Conservation (phyloP, 2,797 vertebrate species). For the Tadarida brasiliensis region DNA sequence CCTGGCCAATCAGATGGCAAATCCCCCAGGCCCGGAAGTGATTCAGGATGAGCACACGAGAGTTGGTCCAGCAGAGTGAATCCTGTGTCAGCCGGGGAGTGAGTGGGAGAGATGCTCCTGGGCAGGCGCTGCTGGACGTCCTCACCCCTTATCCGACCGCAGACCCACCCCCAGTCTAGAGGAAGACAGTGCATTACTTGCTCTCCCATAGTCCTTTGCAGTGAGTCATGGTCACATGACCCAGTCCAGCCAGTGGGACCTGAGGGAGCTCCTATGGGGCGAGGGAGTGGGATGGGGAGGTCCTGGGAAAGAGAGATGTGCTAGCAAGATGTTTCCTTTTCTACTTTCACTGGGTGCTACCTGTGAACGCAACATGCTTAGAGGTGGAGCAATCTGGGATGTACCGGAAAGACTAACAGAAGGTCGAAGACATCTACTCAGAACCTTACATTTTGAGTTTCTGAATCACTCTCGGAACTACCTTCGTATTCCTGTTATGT, state of each 20-base stretch:
- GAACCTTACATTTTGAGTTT: neutral
- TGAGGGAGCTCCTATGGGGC: neutral
- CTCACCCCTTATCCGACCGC: accelerated
- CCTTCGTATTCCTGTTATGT: neutral
- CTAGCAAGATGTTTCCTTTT: neutral
- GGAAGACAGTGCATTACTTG: neutral
- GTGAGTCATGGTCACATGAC: neutral
- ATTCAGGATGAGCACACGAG: accelerated
- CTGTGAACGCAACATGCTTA: neutral
- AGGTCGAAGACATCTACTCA: neutral
- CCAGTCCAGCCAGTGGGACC: neutral
- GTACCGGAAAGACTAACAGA: neutral
- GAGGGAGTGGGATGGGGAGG: accelerated
- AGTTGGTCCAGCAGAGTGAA: neutral
- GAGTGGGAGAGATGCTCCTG: neutral
- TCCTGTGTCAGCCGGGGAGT: neutral
- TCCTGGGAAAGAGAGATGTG: neutral
- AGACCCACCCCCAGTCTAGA: neutral
- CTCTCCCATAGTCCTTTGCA: neutral
- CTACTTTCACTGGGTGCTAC: neutral
- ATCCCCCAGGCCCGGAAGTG: neutral
- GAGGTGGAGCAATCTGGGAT: neutral
- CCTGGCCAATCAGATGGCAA: neutral
- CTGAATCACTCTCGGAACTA: neutral
- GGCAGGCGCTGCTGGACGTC: neutral